Evolutionary conservation across 2,888 invertebrate species (phyloP), one percentile per base, ranked within the genome.

Genomic region (Himalopsyche tibetana): DNA sequence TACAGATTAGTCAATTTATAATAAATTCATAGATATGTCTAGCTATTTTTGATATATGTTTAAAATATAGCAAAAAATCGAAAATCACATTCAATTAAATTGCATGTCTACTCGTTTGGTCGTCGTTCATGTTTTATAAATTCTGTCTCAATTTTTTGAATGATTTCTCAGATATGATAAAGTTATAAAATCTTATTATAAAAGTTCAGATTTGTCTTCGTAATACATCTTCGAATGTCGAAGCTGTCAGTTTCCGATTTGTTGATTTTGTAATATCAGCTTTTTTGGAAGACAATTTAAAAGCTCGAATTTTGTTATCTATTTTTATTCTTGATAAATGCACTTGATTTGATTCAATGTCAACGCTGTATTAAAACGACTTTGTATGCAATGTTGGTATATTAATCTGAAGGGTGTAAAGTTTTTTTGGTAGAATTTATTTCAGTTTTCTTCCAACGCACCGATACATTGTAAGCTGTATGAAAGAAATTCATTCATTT

Each of bases 261-360:
- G 63, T 63, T 63, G 63, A 63, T 19, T 63, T 63, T 63, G 63
- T 63, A 28, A 6, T 28, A 63, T 63, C 63, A 63, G 19, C 63
- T 63, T 19, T 19, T 63, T 19, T 63, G 63, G 5, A 63, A 19
- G 63, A 6, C 63, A 63, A 19, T 63, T 11, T 11, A 15, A 63
- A 19, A 19, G 19, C 9, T 11, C n/a, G 19, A 1, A 6, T 8
- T 63, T 63, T 63, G 19, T 63, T 63, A 63, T 63, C 9, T 19
- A 9, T 9, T 63, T 63, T 19, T 63, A 19, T 28, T 63, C 3
- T 63, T 19, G 63, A 19, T 28, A 63, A 63, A 15, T 63, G 19
- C n/a, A 63, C 5, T 8, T 28, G 1, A 4, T 11, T n/a, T 63
- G 19, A 63, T 19, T 63, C 63, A 63, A 63, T 19, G 19, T 63